These are phyloP conservation scores for Coregonus suidteri DNA, from an alignment of 2,797 vertebrate genomes.

Conservation along the genomic window DNA sequence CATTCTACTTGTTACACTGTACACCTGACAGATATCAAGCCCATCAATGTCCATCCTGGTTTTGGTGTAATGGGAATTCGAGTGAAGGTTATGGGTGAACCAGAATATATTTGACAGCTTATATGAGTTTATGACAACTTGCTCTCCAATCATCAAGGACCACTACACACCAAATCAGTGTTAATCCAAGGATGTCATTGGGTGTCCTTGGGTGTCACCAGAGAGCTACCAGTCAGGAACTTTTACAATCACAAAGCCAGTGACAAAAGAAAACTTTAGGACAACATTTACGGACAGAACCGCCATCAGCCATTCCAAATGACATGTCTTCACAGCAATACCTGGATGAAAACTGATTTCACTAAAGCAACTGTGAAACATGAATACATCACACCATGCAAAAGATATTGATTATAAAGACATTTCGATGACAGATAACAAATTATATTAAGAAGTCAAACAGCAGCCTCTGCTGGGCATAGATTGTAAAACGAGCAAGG, in stretches of 20 bases:
- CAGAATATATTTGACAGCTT: background rate
- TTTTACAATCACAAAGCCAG: background rate
- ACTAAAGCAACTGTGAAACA: background rate
- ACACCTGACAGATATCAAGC: constrained; percentile 53
- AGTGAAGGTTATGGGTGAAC: constrained; percentile 31
- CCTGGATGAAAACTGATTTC: background rate
- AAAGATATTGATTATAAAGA: background rate
- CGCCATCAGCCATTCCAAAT: background rate
- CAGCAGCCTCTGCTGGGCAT: constrained; percentile 75
- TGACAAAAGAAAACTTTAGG: background rate
- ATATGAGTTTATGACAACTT: constrained; percentile 9
- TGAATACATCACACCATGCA: background rate
- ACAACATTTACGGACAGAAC: background rate
- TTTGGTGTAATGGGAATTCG: constrained; percentile 31
- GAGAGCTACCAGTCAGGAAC: background rate
- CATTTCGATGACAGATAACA: constrained; percentile 4
- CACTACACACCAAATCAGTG: too few species aligned
- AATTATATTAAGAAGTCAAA: constrained; percentile 57
- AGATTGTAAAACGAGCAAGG: constrained; percentile 10
- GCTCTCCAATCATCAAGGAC: background rate
- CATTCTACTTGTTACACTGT: constrained; percentile 35
- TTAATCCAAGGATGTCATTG: too few species aligned
- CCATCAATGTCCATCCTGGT: constrained; percentile 36
- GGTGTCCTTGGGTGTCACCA: background rate
- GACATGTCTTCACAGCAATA: background rate